Base-by-base conservation (phyloP, 2,113 vertebrate species). In the Rattus norvegicus region DNA sequence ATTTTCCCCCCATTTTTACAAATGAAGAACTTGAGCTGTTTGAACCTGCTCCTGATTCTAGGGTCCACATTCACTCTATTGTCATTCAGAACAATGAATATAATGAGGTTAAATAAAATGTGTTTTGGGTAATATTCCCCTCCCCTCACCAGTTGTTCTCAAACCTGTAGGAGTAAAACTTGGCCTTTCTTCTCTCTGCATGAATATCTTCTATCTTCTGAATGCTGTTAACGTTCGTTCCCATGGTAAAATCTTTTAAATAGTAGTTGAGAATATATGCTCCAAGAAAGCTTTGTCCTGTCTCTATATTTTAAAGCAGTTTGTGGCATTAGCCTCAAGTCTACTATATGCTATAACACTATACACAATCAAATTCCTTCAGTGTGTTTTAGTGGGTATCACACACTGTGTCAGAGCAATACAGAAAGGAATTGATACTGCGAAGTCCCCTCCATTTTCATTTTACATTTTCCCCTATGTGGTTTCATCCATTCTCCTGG, bases 281-380 rank as follows among this genome's bases (percentile, higher is more conserved):
- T 12, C 30, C 87, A 81, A 1, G 5, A 54, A 89, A 39, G 28
- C 1, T 33, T 72, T 30, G 11, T 28, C 39, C 22, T 30, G 30
- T 17, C 47, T 63, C 24, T 83, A 49, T 59, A 83, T 1, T 85
- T 70, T 69, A 54, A 39, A 93, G 11, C 13, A 52, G 7, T 24
- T 89, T 72, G 26, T 8, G 5, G 0, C 43, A 20, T 59, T 2
- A 9, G 13, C 26, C 28, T 4, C 52, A 8, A 56, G 24, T 1
- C 13, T 4, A 19, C 63, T 70, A 84, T 77, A 5, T 24, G 36
- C 12, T 59, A 9, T 13, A 56, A 52, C 20, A 39, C n/a, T 28
- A 5, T 28, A 5, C 43, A 7, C 2, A 75, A 43, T 47, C 9
- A 33, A 7, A 0, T 7, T 63, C 10, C 26, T 26, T 73, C 52